These are phyloP conservation scores for Agelas oroides DNA, from an alignment of 37 sponge, comb jelly and placozoan genomes.

Conservation along the genomic window DNA sequence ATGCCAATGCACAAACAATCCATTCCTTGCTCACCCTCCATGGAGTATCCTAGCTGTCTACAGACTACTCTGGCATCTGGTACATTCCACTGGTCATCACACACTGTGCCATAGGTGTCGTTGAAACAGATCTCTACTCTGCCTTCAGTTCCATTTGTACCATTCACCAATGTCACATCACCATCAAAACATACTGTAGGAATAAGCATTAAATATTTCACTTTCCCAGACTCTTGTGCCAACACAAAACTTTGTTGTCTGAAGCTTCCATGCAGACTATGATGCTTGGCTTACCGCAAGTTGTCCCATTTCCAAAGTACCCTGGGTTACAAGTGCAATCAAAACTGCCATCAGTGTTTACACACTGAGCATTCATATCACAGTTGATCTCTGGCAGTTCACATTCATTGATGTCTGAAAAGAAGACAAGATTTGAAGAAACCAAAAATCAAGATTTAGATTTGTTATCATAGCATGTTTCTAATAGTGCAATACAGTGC, in stretches of 20 bases:
- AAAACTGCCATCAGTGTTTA: conserved; percentile 45
- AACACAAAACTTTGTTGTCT: too few relatives aligned
- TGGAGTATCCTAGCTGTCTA: conserved; percentile 16
- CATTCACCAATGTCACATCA: conserved; percentile 35
- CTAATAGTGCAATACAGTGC: too few relatives aligned
- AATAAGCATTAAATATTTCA: too few relatives aligned
- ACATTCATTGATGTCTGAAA: conserved; percentile 50
- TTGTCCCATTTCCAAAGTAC: conserved; percentile 12
- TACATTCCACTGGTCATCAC: conserved; percentile 50
- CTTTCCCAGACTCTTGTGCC: too few relatives aligned
- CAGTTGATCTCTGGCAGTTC: neutral
- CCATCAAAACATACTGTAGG: conserved; percentile 13
- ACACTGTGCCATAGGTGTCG: conserved; percentile 25
- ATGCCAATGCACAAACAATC: too few relatives aligned
- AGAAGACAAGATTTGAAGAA: too few relatives aligned
- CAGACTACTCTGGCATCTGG: conserved; percentile 53
- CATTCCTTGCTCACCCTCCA: too few relatives aligned
- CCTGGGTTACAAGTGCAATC: conserved; percentile 34
- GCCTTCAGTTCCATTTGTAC: conserved; percentile 21
- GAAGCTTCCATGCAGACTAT: too few relatives aligned
- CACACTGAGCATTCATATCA: conserved; percentile 16
- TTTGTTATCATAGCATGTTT: too few relatives aligned
- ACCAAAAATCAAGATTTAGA: too few relatives aligned
- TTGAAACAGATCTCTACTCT: conserved; percentile 44
- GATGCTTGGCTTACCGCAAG: neutral